These are phyloP conservation scores for Tineola bisselliella DNA, from an alignment of 2,888 invertebrate species.

Conservation along the genomic window DNA sequence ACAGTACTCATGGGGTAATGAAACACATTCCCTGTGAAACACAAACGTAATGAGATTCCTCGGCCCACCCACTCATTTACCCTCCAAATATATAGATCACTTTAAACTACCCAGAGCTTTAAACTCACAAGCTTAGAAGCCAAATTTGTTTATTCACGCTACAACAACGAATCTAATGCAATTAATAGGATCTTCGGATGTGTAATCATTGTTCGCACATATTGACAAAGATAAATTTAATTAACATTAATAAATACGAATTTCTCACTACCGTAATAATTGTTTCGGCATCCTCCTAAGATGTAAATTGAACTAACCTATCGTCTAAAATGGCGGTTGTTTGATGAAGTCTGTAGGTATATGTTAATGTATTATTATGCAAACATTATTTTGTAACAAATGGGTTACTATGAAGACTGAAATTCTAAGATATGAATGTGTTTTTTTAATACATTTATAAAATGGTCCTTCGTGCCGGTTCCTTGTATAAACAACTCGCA, in stretches of 20 bases:
- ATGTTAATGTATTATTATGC: too few species aligned
- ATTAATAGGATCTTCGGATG: not conserved
- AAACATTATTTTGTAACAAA: too few species aligned
- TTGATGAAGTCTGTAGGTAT: too few species aligned
- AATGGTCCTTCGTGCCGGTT: too few species aligned
- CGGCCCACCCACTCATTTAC: not conserved
- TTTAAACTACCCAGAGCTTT: not conserved
- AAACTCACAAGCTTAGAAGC: not conserved
- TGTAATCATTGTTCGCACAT: not conserved
- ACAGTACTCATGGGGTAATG: constrained; percentile 1
- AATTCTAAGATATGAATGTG: too few species aligned
- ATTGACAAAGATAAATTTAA: not conserved
- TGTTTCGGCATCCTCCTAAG: not conserved
- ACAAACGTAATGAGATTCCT: constrained; percentile 6
- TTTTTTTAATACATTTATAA: too few species aligned
- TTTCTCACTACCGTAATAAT: not conserved
- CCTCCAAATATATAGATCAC: not conserved
- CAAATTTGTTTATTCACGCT: not conserved
- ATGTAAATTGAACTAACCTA: not conserved
- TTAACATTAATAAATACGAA: not conserved
- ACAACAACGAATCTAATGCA: not conserved
- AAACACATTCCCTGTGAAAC: not conserved
- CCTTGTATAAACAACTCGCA: too few species aligned
- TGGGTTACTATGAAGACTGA: too few species aligned
- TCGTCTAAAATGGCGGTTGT: not conserved